Conservation (phyloP, 2,113 vertebrate genomes). For the Nesoenas mayeri region DNA sequence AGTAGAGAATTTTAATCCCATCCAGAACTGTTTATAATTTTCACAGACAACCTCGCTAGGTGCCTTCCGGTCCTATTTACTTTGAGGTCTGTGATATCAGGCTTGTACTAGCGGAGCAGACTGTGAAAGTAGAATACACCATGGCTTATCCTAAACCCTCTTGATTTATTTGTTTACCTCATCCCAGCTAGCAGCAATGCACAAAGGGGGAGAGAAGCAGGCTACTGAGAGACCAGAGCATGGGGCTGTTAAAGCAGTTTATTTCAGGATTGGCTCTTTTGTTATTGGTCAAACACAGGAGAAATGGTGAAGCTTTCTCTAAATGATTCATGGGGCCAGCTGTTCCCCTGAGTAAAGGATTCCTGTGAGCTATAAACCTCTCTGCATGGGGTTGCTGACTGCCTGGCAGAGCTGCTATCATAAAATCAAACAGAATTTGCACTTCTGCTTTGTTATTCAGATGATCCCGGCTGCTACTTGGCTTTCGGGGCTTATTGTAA, state of each 20-base stretch:
- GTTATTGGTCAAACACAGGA: neutral
- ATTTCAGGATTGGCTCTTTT: neutral
- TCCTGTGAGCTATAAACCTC: slow-evolving; percentile 4
- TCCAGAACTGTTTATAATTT: neutral
- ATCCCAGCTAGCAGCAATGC: neutral
- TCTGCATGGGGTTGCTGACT: neutral
- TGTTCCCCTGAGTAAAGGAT: neutral
- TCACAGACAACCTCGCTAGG: neutral
- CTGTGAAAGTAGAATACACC: neutral
- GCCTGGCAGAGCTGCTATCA: neutral
- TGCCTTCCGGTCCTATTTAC: neutral
- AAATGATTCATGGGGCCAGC: neutral
- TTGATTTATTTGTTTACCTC: slow-evolving; percentile 39
- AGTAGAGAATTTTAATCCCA: neutral
- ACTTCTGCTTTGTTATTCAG: slow-evolving; percentile 20
- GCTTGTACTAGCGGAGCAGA: neutral
- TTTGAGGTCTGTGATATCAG: neutral
- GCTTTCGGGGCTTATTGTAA: neutral
- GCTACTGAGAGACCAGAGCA: neutral
- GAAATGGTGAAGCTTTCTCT: neutral
- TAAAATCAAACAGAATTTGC: slow-evolving; percentile 20
- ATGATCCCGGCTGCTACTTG: neutral
- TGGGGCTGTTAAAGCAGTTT: neutral
- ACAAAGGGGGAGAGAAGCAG: neutral
- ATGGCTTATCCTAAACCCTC: neutral